These are phyloP conservation scores for Ophioderma brevispina DNA, from an alignment of 35 echinoderm and acorn worm genomes.

Conservation along the genomic window DNA sequence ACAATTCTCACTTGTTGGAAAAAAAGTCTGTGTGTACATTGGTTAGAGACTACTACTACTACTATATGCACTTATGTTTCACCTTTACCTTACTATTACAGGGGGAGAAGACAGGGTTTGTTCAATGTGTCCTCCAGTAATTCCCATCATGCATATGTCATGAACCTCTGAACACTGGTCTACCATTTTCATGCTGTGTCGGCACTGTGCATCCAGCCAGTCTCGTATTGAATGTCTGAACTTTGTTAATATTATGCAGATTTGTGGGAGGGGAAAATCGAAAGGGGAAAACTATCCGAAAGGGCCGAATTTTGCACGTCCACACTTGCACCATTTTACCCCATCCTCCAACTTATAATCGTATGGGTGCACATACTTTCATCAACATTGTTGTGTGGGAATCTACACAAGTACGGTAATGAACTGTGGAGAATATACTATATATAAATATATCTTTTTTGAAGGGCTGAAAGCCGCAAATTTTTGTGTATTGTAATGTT, in stretches of 20 bases:
- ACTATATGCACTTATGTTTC: slow-evolving; percentile 3
- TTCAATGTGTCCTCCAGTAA: slow-evolving; percentile 13
- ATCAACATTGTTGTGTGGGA: neutral
- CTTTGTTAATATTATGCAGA: slow-evolving; percentile 5
- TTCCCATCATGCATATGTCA: neutral
- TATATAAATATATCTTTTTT: slow-evolving; percentile 12
- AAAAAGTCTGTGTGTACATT: neutral
- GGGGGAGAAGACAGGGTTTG: neutral
- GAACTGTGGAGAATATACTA: slow-evolving; percentile 2
- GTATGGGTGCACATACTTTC: neutral
- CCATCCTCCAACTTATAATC: neutral
- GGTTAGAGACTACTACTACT: neutral
- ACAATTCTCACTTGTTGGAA: neutral
- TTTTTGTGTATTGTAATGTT: slow-evolving; percentile 4
- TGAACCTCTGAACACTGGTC: neutral
- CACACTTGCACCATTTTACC: neutral
- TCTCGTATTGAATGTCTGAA: neutral
- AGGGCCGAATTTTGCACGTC: neutral
- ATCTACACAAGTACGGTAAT: neutral
- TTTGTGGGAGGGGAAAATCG: neutral
- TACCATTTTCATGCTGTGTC: neutral
- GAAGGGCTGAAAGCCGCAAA: slow-evolving; percentile 1
- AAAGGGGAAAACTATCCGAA: neutral
- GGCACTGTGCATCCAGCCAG: neutral
- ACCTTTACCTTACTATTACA: neutral